Base-by-base conservation (phyloP, 2,797 vertebrate genomes). In the Bucorvus abyssinicus region DNA sequence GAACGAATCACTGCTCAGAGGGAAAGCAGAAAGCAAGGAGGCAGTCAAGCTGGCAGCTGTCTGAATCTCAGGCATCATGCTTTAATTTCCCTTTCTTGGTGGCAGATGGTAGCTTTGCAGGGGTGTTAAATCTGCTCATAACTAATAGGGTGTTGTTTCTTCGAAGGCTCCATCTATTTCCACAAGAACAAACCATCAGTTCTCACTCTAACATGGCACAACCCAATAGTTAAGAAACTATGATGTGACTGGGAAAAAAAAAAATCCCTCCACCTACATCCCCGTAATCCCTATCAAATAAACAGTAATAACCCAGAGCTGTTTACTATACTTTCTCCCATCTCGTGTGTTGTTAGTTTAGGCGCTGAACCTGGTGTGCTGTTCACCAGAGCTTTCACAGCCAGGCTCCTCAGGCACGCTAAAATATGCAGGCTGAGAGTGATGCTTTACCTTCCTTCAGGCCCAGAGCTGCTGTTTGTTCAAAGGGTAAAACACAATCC, bases 101-200 rank as follows among this genome's bases (percentile, higher is more conserved):
- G 93, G 86, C 96, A 96, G 96, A 96, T 96, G 96, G 96, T 80
- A 64, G 91, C 95, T 78, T 90, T 26, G 90, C 92, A 96, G 92
- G 90, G 95, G 75, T 93, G 95, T 96, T 68, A 83, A 83, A 96
- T 89, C 93, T 96, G 94, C 90, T 93, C 71, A 38, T 10, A 84
- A 7, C 85, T 74, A 57, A 64, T 14, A 52, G 83, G 70, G 59
- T 44, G 90, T 3, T 84, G 81, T 34, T 87, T 50, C 91, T 93
- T 77, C 10, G 1, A 79, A 18, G 34, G 68, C 83, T 94, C 86
- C 88, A 69, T 91, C 84, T 76, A 75, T 49, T 82, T 61, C 90
- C 81, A 57, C 83, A 38, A 85, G 89, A 92, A 42, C 55, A 45
- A 94, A 44, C 95, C 93, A 87, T 38, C 88, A 84, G 1, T 74